Evolutionary conservation across 2,888 invertebrate species (phyloP).

Genomic region (Sminthurides aquaticus): DNA sequence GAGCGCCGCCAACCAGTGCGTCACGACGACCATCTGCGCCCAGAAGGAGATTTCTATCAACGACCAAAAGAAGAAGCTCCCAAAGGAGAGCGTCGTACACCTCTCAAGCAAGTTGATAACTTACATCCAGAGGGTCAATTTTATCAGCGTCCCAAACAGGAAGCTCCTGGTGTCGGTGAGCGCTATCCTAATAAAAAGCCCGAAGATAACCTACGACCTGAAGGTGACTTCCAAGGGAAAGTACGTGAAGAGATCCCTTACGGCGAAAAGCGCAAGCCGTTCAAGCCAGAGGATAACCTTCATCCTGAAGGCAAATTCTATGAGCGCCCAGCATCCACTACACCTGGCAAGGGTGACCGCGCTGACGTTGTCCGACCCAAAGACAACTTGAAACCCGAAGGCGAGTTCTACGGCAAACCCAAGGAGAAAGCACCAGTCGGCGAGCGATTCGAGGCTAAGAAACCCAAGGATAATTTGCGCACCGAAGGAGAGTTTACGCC

Average conservation of each 20-base stretch:
- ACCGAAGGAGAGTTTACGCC: conserved; percentile 46
- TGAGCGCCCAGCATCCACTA: conserved; percentile 45
- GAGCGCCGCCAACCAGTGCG: conserved; percentile 49
- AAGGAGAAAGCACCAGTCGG: conserved; percentile 26
- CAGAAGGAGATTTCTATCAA: conserved; percentile 50
- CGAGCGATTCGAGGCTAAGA: conserved; percentile 39
- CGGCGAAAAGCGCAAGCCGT: conserved; percentile 52
- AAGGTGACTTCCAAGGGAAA: conserved; percentile 56
- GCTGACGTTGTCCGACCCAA: conserved; percentile 49
- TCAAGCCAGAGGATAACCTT: conserved; percentile 51
- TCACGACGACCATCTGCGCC: conserved; percentile 55
- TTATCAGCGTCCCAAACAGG: conserved; percentile 47
- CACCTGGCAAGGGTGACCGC: conserved; percentile 50
- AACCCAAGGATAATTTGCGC: conserved; percentile 54
- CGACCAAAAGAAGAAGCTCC: conserved; percentile 25
- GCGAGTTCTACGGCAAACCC: conserved; percentile 50
- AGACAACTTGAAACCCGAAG: conserved; percentile 53
- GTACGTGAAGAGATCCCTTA: conserved; percentile 48
- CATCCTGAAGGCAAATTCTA: conserved; percentile 48
- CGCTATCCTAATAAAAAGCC: conserved; percentile 49
- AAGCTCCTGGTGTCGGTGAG: conserved; percentile 50
- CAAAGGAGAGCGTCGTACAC: conserved; percentile 45
- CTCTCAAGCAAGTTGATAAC: conserved; percentile 49
- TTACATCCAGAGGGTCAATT: conserved; percentile 23
- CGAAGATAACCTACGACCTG: conserved; percentile 54